Evolutionary conservation across 2,888 invertebrate genomes (phyloP), one percentile per base, ranked within the genome.

Genomic region (Imbricaverruca yamaguchii): DNA sequence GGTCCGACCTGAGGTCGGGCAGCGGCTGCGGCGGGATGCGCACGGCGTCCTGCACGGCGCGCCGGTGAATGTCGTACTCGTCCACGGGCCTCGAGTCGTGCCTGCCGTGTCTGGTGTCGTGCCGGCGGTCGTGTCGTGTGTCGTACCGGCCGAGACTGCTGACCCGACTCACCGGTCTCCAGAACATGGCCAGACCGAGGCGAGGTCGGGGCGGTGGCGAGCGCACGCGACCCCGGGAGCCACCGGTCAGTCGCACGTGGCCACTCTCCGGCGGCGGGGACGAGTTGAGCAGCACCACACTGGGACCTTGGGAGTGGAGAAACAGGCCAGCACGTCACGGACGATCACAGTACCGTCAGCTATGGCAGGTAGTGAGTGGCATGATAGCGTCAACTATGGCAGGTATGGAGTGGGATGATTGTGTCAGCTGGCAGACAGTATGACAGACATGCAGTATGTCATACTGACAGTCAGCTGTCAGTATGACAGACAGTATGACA

Each of bases 131-230:
- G 59, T 67, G 65, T 8, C 65, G 74, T 7, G 74, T 74, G 74
- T 74, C 74, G 53, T 53, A 74, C 74, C 74, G 53, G 1, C 74
- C 74, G 53, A 74, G 74, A 13, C 74, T 74, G 53, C 74, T 74
- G 53, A 74, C 74, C 15, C 74, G 74, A 8, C 21, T 53, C 74
- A 74, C 74, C 8, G 74, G 74, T 0, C 74, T n/a, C 15, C 74
- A 18, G 9, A 74, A 25, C 25, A 25, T 10, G 67, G 25, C 81
- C 74, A 81, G 80, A 7, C 79, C 18, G 15, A 69, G 53, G 15
- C 56, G 39, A 55, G 81, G 25, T 25, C 74, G 83, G 8, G 74
- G 74, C 80, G 21, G 82, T 82, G 69, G 81, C 80, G 59, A 82
- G 69, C 53, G 81, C 80, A 79, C 81, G 79, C 57, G 81, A 7